Evolutionary conservation across 2,888 invertebrate species (phyloP).

Genomic region (Agrotis clavis): DNA sequence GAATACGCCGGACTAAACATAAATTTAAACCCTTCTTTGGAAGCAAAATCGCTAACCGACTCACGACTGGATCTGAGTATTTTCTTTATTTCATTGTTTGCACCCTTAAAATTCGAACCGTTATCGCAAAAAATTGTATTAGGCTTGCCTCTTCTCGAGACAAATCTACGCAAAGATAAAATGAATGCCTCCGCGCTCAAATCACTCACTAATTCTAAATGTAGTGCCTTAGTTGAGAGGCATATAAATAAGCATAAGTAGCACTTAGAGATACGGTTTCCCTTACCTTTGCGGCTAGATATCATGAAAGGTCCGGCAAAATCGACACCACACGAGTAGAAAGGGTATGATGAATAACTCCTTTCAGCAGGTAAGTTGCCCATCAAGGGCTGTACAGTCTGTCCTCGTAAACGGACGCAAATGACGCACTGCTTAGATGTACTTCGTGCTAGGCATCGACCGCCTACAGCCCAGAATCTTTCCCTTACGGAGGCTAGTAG

Average conservation of each 20-base stretch:
- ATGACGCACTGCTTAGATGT: too few relatives aligned
- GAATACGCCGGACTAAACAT: too few relatives aligned
- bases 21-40: too few relatives aligned
- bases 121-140: too few relatives aligned
- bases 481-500: too few relatives aligned
- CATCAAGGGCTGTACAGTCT: neutral
- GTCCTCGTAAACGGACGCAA: neutral
- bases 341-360: neutral
- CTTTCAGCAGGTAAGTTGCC: constrained; percentile 8
- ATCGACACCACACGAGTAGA: constrained; percentile 6
- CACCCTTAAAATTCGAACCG: too few relatives aligned
- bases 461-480: too few relatives aligned
- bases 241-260: neutral
- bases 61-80: too few relatives aligned
- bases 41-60: too few relatives aligned
- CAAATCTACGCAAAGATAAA: neutral
- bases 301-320: constrained; percentile 5
- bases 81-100: too few relatives aligned
- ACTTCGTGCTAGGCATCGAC: too few relatives aligned
- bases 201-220: neutral
- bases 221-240: neutral
- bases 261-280: neutral
- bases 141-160: neutral
- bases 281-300: too few relatives aligned
- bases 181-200: neutral